Percentiles rank a stretch among this genome's conserved stretches.
Evolutionary conservation across 2,888 invertebrate species (phyloP).

Genomic region (Tachystola acroxantha): DNA sequence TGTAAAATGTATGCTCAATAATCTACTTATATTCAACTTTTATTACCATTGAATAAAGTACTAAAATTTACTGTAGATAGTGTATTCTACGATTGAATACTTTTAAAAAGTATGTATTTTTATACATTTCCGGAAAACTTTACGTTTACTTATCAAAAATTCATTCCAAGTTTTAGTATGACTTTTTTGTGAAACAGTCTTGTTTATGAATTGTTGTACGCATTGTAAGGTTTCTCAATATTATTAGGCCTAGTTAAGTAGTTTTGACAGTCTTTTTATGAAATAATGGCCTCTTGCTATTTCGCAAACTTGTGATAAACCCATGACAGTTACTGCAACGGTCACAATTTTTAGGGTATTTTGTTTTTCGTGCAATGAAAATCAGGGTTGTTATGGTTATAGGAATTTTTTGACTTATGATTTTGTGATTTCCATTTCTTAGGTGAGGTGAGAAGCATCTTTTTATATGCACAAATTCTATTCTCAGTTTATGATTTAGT

Average conservation of each 20-base stretch:
- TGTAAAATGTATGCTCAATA: too few species aligned
- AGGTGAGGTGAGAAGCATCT: conserved; percentile 38
- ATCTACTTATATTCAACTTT: too few species aligned
- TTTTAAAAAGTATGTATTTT: background rate
- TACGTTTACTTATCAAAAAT: too few species aligned
- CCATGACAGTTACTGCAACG: conserved; percentile 30
- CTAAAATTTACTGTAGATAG: too few species aligned
- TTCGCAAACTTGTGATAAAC: conserved; percentile 25
- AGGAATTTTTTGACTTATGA: conserved; percentile 16
- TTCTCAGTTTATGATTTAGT: conserved; percentile 46
- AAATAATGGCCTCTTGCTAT: conserved; percentile 10
- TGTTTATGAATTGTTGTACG: conserved; percentile 1
- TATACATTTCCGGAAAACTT: background rate
- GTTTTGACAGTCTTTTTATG: background rate
- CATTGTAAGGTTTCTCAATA: conserved; percentile 7
- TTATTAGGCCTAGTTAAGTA: conserved; percentile 17
- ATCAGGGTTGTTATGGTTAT: conserved; percentile 29
- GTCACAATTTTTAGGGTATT: conserved; percentile 29
- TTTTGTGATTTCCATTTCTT: conserved; percentile 27
- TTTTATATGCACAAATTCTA: conserved; percentile 53
- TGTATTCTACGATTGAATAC: background rate
- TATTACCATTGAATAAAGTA: too few species aligned
- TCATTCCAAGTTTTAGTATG: background rate
- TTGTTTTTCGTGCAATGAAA: conserved; percentile 31
- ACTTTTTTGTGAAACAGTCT: background rate